Conservation (phyloP, 1,140 invertebrate species). For the Drusus annulatus region DNA sequence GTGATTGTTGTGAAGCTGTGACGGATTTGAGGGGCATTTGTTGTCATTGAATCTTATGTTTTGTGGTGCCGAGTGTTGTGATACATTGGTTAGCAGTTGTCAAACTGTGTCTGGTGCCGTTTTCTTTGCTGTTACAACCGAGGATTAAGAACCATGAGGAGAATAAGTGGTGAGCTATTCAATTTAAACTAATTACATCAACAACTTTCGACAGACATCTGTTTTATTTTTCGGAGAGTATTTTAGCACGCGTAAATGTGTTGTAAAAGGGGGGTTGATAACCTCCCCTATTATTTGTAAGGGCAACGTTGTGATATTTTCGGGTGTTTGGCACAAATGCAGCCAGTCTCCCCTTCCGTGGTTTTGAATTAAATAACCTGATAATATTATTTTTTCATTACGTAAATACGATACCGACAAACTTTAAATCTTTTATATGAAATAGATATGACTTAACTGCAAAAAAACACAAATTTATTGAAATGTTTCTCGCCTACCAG, state of each 20-base stretch:
- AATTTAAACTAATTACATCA: neutral
- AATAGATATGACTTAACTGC: too few species aligned
- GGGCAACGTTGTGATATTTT: too few species aligned
- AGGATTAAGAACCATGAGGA: constrained; percentile 21
- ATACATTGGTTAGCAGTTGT: constrained; percentile 18
- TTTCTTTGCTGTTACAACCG: neutral
- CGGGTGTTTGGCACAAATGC: too few species aligned
- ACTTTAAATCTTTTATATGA: too few species aligned
- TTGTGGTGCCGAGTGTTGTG: constrained; percentile 28
- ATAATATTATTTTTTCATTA: too few species aligned
- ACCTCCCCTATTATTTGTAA: neutral
- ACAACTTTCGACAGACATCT: neutral
- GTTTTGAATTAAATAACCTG: too few species aligned
- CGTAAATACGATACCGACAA: too few species aligned
- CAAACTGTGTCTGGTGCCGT: constrained; percentile 27
- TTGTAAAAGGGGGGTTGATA: neutral
- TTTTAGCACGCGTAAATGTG: neutral
- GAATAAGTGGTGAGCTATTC: constrained; percentile 36
- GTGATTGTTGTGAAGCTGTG: neutral
- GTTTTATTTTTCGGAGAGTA: neutral
- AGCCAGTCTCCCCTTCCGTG: too few species aligned
- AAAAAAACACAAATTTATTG: too few species aligned
- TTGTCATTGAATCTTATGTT: constrained; percentile 31
- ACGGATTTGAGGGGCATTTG: neutral
- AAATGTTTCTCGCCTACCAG: too few species aligned